Evolutionary conservation across 2,113 vertebrate species (phyloP).

Genomic region (Cheilinus undulatus): DNA sequence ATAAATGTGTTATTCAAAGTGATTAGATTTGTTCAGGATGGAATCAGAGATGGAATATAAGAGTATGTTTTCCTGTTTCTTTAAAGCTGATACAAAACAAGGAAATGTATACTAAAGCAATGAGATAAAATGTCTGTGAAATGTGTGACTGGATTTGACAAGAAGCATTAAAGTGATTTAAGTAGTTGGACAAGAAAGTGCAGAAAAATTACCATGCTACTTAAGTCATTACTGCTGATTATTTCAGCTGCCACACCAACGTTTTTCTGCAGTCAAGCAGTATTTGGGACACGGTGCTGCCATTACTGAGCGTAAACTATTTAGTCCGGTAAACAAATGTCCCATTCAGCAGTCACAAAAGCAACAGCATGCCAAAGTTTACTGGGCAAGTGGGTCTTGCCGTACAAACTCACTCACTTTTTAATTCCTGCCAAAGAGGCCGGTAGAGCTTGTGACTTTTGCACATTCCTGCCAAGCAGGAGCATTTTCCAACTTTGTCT

Average conservation of each 20-base stretch:
- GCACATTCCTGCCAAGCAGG: not conserved
- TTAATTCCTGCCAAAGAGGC: not conserved
- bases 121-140: no score
- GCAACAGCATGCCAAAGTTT: constrained; percentile 6
- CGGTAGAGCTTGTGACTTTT: not conserved
- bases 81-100: no score
- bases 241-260: not conserved
- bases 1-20: no score
- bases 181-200: no score
- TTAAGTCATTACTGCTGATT: no score
- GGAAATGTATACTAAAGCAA: no score
- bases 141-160: no score
- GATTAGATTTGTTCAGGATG: no score
- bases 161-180: no score
- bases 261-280: constrained; percentile 24
- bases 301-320: not conserved
- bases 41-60: no score
- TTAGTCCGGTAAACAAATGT: constrained; percentile 3
- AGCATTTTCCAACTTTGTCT: not conserved
- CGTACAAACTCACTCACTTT: not conserved
- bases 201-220: not conserved
- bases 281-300: not conserved
- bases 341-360: constrained; percentile 29
- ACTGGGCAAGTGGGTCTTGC: constrained; percentile 1
- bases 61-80: no score